These are phyloP conservation scores for Acanthacorydalis orientalis DNA, from an alignment of 2,888 invertebrate species.

Conservation along the genomic window DNA sequence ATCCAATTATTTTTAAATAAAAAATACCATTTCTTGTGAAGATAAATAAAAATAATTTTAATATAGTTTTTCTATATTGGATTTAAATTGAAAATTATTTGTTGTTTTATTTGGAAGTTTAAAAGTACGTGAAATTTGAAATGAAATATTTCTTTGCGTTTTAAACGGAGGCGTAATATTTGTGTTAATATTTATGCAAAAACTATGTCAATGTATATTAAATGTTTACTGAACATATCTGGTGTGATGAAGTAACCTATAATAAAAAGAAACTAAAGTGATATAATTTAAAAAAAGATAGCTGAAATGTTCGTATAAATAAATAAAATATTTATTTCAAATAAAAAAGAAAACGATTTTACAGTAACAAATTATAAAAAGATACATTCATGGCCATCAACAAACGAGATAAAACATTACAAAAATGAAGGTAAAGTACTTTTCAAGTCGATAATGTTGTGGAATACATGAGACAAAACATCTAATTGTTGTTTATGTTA, in stretches of 20 bases:
- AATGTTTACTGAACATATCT: conserved; percentile 11
- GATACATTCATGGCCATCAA: too few relatives aligned
- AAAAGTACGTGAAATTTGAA: conserved; percentile 17
- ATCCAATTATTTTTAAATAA: background rate
- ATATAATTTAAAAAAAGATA: conserved; percentile 6
- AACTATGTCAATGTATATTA: background rate
- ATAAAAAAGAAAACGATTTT: too few relatives aligned
- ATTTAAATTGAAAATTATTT: conserved; percentile 25
- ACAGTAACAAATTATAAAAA: too few relatives aligned
- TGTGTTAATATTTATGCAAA: background rate
- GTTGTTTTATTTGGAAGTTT: too few relatives aligned
- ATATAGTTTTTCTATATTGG: background rate
- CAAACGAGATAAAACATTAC: too few relatives aligned
- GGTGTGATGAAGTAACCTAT: conserved; percentile 23
- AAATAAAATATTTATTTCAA: background rate
- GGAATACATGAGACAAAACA: too few relatives aligned
- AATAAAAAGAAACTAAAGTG: conserved; percentile 10
- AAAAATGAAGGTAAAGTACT: too few relatives aligned
- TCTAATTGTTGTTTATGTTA: too few relatives aligned
- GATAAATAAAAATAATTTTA: background rate
- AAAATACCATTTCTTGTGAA: background rate
- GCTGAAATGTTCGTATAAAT: background rate
- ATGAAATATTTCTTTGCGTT: conserved; percentile 9
- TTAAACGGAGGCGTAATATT: conserved; percentile 4
- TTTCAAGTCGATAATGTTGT: too few relatives aligned